Evolutionary conservation across 30 jellyfish, hydroid and myxozoan genomes (phyloP).

Genomic region (Aurelia sp.): DNA sequence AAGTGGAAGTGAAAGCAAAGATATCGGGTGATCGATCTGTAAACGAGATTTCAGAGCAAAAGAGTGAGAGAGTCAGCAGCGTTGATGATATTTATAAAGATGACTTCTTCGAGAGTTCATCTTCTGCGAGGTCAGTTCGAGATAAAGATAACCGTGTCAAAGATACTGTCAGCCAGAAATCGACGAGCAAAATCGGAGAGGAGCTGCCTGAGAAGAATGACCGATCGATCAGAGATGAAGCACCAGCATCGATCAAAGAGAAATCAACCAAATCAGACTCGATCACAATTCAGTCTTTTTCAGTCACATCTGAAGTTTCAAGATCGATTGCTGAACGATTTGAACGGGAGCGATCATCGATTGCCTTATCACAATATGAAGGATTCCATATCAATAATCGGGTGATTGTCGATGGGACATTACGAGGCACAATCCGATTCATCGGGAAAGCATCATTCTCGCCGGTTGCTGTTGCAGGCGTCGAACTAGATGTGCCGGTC

Average conservation of each 20-base stretch:
- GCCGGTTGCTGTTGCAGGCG: slow-evolving; percentile 94
- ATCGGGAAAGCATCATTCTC: slow-evolving; percentile 88
- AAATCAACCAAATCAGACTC: slow-evolving; percentile 20
- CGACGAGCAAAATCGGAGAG: background rate
- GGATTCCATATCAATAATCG: slow-evolving; percentile 79
- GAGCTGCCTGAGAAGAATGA: background rate
- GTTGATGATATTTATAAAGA: slow-evolving; percentile 65
- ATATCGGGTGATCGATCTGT: slow-evolving; percentile 2
- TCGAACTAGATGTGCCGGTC: slow-evolving; percentile 77
- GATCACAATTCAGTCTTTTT: background rate
- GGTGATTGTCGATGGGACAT: slow-evolving; percentile 74
- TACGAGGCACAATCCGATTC: slow-evolving; percentile 84
- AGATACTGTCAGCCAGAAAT: background rate
- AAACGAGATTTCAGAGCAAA: background rate
- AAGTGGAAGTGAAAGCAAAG: slow-evolving; percentile 25
- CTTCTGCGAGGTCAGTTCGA: slow-evolving; percentile 9
- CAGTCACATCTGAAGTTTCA: background rate
- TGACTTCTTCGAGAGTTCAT: slow-evolving; percentile 80
- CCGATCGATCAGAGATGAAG: slow-evolving; percentile 11
- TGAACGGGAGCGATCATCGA: slow-evolving; percentile 9
- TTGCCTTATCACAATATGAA: slow-evolving; percentile 31
- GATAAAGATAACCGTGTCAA: background rate
- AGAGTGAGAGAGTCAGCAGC: background rate
- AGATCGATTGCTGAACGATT: background rate
- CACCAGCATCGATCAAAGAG: background rate